These are phyloP conservation scores for Sminthurides aquaticus DNA, from an alignment of 2,888 invertebrate species.

Conservation along the genomic window DNA sequence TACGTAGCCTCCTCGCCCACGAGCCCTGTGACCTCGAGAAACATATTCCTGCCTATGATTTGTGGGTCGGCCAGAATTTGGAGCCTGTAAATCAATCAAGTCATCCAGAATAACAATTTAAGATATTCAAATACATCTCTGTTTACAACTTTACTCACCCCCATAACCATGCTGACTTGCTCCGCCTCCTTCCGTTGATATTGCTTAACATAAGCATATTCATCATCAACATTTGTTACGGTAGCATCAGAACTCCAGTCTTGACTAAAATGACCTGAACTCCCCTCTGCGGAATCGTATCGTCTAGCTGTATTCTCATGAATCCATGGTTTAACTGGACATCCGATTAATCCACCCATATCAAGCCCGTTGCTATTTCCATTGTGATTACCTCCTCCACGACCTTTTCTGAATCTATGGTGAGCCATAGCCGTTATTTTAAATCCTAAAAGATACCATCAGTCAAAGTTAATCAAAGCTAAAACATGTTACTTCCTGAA, in stretches of 20 bases:
- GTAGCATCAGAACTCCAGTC: background rate
- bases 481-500: no score
- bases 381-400: background rate
- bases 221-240: background rate
- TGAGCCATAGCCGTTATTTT: slow-evolving; percentile 17
- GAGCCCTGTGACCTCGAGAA: background rate
- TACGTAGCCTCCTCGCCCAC: background rate
- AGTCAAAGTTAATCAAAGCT: no score
- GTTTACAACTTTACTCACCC: background rate
- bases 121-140: background rate
- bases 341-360: background rate
- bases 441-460: no score
- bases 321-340: background rate
- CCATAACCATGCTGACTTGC: background rate
- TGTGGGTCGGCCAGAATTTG: background rate
- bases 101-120: background rate
- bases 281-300: background rate
- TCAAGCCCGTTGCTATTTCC: background rate
- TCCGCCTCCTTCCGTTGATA: background rate
- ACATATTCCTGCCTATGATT: background rate
- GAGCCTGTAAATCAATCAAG: background rate
- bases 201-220: background rate
- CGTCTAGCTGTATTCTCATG: background rate
- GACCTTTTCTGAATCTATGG: background rate
- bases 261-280: background rate